These are phyloP conservation scores for Pomatostomus ruficeps DNA, from an alignment of 2,113 vertebrate species.

Conservation along the genomic window DNA sequence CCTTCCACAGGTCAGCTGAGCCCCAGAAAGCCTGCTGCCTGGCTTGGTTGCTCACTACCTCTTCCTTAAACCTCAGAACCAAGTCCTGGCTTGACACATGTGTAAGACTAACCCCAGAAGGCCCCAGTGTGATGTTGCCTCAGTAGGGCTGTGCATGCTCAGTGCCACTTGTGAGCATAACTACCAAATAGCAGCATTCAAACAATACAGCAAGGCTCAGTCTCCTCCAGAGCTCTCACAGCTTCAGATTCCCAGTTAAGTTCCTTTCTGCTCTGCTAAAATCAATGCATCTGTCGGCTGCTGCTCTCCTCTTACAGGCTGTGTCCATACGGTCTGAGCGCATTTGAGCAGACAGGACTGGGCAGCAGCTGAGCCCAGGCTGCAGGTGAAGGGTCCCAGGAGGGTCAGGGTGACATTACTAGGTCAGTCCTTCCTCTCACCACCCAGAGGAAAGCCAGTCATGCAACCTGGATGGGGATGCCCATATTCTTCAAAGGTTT, in stretches of 20 bases:
- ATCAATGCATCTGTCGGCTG: neutral
- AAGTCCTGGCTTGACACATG: neutral
- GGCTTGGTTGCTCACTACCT: neutral
- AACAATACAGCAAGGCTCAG: neutral
- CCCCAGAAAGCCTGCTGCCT: neutral
- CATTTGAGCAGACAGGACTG: fast-evolving
- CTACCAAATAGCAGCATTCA: neutral
- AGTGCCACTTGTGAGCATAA: fast-evolving
- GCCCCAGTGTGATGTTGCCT: fast-evolving
- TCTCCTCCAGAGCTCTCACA: neutral
- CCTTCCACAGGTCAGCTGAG: neutral
- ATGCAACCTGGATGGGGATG: neutral
- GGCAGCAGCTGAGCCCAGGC: neutral
- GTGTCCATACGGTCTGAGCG: fast-evolving
- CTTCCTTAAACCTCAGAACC: neutral
- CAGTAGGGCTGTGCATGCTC: neutral
- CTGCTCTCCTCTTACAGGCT: neutral
- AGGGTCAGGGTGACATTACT: neutral
- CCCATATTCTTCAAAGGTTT: neutral
- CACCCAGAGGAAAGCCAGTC: neutral
- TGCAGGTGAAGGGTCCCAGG: neutral
- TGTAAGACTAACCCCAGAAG: neutral
- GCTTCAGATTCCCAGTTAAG: neutral
- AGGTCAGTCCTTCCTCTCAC: neutral
- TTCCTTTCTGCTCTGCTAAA: neutral